Percentiles rank a stretch among this genome's conserved stretches.
Conservation (phyloP, 2,113 vertebrate species). For the Centropus unirufus region DNA sequence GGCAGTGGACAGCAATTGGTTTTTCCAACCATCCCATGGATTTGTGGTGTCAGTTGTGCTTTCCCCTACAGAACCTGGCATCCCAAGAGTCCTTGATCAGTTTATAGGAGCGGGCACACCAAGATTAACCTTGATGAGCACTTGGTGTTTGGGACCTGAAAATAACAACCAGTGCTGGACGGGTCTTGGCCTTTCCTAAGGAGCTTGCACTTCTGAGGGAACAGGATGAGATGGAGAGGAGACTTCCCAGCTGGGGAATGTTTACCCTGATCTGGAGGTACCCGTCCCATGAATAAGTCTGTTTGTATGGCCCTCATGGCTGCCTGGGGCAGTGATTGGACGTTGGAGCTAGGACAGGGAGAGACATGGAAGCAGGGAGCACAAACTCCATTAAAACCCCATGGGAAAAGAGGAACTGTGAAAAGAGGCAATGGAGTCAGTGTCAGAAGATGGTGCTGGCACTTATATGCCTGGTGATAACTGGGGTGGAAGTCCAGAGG, state of each 20-base stretch:
- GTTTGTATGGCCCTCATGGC: rapidly evolving
- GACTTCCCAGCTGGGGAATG: rapidly evolving
- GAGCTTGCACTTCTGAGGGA: neutral
- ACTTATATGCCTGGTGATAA: rapidly evolving
- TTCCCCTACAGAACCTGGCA: neutral
- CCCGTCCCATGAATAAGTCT: rapidly evolving
- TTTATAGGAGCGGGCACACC: neutral
- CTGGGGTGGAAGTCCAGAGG: neutral
- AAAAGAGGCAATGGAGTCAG: neutral
- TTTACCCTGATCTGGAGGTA: neutral
- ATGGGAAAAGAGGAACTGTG: neutral
- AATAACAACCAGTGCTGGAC: neutral
- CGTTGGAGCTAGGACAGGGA: rapidly evolving
- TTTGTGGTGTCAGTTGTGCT: rapidly evolving
- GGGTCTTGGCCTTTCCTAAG: neutral
- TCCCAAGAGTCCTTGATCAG: neutral
- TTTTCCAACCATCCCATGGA: neutral
- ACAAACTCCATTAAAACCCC: neutral
- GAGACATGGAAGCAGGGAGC: neutral
- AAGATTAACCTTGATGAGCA: neutral
- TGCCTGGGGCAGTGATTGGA: neutral
- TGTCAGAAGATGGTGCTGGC: neutral
- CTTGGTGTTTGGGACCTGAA: neutral
- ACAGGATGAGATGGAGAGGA: neutral
- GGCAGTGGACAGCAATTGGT: neutral